Evolutionary conservation across 2,797 vertebrate species (phyloP), one percentile per base, ranked within the genome.

Genomic region (Galago senegalensis): DNA sequence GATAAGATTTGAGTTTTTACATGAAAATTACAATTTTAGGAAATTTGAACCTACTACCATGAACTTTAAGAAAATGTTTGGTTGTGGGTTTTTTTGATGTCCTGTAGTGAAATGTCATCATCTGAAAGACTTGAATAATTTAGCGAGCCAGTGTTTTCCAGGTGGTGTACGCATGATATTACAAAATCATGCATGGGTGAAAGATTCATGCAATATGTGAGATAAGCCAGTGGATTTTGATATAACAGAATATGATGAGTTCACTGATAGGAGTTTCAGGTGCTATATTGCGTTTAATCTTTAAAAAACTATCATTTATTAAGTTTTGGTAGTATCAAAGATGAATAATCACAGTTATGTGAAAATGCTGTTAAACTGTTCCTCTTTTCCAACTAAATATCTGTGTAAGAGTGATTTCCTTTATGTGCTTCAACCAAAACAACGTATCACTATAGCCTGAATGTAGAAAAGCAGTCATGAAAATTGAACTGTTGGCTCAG

Each of bases 21-120:
- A 17, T 58, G 69, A 80, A 93, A 91, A 91, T 95, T 89, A 76
- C 85, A 73, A 67, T 91, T 86, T 90, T 20, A 43, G 70, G 90
- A 88, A 82, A 67, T 23, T 65, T n/a, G 13, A 67, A 25, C 77
- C 43, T 81, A 73, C 69, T 46, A 27, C 21, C 46, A 5, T 89
- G 82, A 90, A 87, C 20, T 43, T 43, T 43, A 72, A 84, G 77
- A 79, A 82, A 72, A 13, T 67, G 31, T 67, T 67, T n/a, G n/a
- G 31, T 67, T 67, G 31, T 91, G 37, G 2, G 3, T 31, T 31
- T 67, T 60, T 65, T 70, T 40, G 46, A 20, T 31, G 49, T 83
- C 63, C 2, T 72, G 25, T 40, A 49, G 37, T 83, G 34, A 82
- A 91, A 12, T 91, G 58, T 53, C 65, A 77, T 87, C 85, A 58